Evolutionary conservation across 2,888 invertebrate genomes (phyloP), one percentile per base, ranked within the genome.

Genomic region (Plebejus melissa): DNA sequence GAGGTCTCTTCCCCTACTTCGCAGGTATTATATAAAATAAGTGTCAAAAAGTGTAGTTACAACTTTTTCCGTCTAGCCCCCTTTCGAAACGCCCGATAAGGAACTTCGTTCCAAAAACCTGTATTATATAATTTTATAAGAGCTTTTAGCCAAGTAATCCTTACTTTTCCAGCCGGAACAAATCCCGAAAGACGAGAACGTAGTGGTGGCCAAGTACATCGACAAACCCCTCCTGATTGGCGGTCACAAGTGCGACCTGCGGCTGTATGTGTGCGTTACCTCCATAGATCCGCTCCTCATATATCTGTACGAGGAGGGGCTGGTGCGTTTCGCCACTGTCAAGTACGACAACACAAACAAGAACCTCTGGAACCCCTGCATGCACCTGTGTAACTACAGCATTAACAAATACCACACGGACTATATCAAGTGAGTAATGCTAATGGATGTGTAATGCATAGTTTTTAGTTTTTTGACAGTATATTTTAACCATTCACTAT

Each of bases 371-470:
- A 98, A 98, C 89, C 98, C 97, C 0, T 98, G 98, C 90, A 98
- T 99, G 97, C 99, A 99, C 90, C 95, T 99, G 22, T 99, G 99
- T 85, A 99, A 99, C 91, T 99, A 99, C 90, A 98, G 98, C 91
- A 98, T 99, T 85, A 99, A 99, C 90, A 99, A 99, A 90, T 98
- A 98, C 86, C 99, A 98, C 89, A 97, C 98, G 77, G 98, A 98
- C 91, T 99, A 99, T 89, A 97, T 99, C 83, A 98, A 97, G 97
- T 98, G 91, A 94, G 97, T 38, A 9, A 32, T 28, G 4, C 76
- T 65, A 4, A 22, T 22, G 22, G 22, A 22, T 22, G 22, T 22
- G 22, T 22, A 22, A 22, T 22, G 22, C 22, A 22, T 22, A 22
- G 22, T 22, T 22, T 22, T 22, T 22, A 22, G 22, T 22, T 22